Base-by-base conservation (phyloP, 1,140 invertebrate genomes). In the Lethocerus indicus region DNA sequence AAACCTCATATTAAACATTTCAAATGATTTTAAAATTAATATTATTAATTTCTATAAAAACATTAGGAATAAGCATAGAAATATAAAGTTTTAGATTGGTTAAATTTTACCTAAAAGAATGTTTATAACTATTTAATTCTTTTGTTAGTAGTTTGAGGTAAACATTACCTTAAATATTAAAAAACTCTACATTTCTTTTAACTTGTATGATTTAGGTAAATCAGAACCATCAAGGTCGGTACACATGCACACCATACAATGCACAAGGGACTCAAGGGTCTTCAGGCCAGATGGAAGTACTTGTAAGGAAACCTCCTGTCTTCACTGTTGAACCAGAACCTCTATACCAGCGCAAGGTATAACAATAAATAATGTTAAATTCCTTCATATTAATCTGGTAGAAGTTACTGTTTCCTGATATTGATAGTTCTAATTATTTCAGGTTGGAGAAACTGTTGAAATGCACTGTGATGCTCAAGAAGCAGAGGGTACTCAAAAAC, bases 161-260 rank as follows among this genome's bases (percentile, higher is more conserved):
- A n/a, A n/a, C n/a, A 25, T 39, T 16, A 39, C 21, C 16, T 42
- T 24, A 24, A 1, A 18, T 16, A 3, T 27, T 27, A 44, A 49
- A 44, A 4, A 39, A 46, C 25, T 35, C 3, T 29, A 5, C 13
- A 24, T 47, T 52, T 53, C 21, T 35, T 54, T 28, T 57, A 44
- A 18, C 27, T 27, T 14, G 83, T 64, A 42, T 54, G 47, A 2
- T 50, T 4, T 39, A 70, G 67, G 69, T 90, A 52, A 88, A 85
- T 60, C 81, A 87, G 64, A 86, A 85, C 62, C 85, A 93, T 62
- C 85, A 90, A 65, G 71, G 70, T n/a, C 63, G 81, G 54, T 97
- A 96, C 64, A 88, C 87, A 29, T 97, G 92, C 64, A 93, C 87
- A 12, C 91, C 92, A 12, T 92, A 92, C 63, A 96, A 95, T 62